A percentile compares a stretch with the other conserved stretches of the same genome.
These are phyloP conservation scores for Chrysoperla carnea DNA, from an alignment of 1,140 invertebrate species.

Conservation along the genomic window DNA sequence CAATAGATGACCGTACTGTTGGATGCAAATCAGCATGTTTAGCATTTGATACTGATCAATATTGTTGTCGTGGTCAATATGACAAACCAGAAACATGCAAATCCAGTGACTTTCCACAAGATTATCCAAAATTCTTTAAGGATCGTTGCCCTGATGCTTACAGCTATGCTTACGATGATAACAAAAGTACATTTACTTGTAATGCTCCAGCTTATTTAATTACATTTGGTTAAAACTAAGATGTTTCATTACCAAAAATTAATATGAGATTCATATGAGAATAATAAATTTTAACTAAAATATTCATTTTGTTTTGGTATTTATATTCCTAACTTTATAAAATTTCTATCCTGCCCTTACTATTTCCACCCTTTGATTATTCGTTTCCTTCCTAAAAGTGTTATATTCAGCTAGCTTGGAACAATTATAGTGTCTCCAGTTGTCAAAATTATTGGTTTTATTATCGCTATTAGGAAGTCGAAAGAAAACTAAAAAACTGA, in stretches of 20 bases:
- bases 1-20: conserved; percentile 15
- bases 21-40: conserved; percentile 28
- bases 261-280: too few species aligned
- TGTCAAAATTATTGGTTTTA: too few species aligned
- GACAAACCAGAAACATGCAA: conserved; percentile 18
- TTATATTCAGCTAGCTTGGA: too few species aligned
- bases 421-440: too few species aligned
- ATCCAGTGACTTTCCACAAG: conserved; percentile 11
- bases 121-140: conserved; percentile 21
- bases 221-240: conserved; percentile 3
- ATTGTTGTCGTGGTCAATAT: conserved; percentile 21
- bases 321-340: too few species aligned
- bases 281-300: too few species aligned
- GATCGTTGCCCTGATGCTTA: conserved; percentile 19
- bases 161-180: conserved; percentile 19
- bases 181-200: conserved; percentile 17
- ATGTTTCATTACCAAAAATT: not conserved
- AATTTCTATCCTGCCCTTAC: too few species aligned
- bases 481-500: too few species aligned
- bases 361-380: too few species aligned
- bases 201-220: conserved; percentile 5
- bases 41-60: conserved; percentile 23
- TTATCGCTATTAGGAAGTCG: too few species aligned
- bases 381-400: too few species aligned
- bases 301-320: too few species aligned